Evolutionary conservation across 2,888 invertebrate genomes (phyloP).

Genomic region (Pasiphila rectangulata): DNA sequence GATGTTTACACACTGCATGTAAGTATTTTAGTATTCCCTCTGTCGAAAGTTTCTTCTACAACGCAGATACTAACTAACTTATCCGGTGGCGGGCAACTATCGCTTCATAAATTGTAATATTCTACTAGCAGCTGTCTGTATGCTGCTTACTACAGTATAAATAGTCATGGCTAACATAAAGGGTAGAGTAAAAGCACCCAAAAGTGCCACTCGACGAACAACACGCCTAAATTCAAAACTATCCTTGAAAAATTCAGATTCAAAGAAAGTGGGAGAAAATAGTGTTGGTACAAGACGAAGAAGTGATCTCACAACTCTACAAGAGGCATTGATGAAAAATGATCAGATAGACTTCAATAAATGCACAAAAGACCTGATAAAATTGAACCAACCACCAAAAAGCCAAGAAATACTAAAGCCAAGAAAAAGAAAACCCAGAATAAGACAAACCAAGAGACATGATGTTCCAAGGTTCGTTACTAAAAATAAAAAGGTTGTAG

Average conservation of each 20-base stretch:
- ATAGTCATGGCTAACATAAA: conserved; percentile 70
- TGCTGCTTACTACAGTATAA: conserved; percentile 53
- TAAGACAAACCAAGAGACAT: too few species aligned
- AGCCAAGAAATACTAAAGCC: too few species aligned
- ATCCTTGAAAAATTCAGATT: conserved; percentile 45
- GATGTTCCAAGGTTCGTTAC: conserved; percentile 36
- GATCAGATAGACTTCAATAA: conserved; percentile 35
- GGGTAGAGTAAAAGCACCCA: conserved; percentile 59
- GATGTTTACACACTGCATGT: conserved; percentile 66
- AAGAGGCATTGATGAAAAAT: conserved; percentile 45
- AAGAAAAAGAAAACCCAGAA: conserved; percentile 9
- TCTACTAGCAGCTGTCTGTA: conserved; percentile 38
- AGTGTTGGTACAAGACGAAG: conserved; percentile 41
- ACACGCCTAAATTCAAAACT: conserved; percentile 51
- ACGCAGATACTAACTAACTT: conserved; percentile 53
- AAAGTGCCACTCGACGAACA: conserved; percentile 49
- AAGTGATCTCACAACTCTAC: conserved; percentile 38
- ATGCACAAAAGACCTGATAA: conserved; percentile 22
- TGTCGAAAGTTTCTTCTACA: conserved; percentile 45
- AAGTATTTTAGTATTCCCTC: conserved; percentile 54
- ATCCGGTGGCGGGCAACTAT: conserved; percentile 66
- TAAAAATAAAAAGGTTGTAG: conserved; percentile 44
- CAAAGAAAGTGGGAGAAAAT: conserved; percentile 34
- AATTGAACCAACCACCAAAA: conserved; percentile 17
- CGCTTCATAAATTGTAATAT: conserved; percentile 47